Base-by-base conservation (phyloP, 2,113 vertebrate species). In the Dicaeum eximium region DNA sequence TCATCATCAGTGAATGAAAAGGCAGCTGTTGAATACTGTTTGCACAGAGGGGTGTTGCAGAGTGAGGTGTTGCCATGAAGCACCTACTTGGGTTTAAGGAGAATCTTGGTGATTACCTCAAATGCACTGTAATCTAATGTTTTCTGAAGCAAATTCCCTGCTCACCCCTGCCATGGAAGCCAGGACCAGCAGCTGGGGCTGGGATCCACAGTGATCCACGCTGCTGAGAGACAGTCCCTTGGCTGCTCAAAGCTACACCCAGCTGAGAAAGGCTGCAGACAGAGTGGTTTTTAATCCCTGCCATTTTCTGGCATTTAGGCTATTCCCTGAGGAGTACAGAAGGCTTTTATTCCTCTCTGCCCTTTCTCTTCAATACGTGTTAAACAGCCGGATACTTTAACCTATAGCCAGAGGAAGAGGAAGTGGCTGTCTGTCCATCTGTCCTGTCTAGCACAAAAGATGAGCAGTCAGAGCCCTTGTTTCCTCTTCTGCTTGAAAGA, bases 321-420 rank as follows among this genome's bases (percentile, higher is more conserved):
- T 80, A 2, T 67, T 94, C 81, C 66, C 66, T 24, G 54, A 69
- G 66, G 58, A 15, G 80, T 64, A 95, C 92, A 94, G 80, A 72
- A 93, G 75, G 90, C 85, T 88, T 94, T 95, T 78, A 90, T 96
- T 95, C 83, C 72, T 66, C 86, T 93, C 5, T 91, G 75, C 33
- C 51, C 75, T 88, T 83, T 93, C 82, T 78, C 47, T 86, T 96
- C 77, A 71, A 28, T 86, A 70, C 1, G 1, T 15, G 19, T 58
- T 91, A 40, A 54, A 80, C 80, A 86, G 64, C 62, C 3, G 0
- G 80, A 74, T 3, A 12, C 58, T 93, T 72, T 77, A 94, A 92
- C 88, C 60, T 93, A 80, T 84, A 96, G 64, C 35, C 71, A 90
- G 88, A 65, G 73, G 72, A 70, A 42, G 33, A 96, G 71, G 94